Evolutionary conservation across 2,113 vertebrate genomes (phyloP).

Genomic region (Hylia prasina): DNA sequence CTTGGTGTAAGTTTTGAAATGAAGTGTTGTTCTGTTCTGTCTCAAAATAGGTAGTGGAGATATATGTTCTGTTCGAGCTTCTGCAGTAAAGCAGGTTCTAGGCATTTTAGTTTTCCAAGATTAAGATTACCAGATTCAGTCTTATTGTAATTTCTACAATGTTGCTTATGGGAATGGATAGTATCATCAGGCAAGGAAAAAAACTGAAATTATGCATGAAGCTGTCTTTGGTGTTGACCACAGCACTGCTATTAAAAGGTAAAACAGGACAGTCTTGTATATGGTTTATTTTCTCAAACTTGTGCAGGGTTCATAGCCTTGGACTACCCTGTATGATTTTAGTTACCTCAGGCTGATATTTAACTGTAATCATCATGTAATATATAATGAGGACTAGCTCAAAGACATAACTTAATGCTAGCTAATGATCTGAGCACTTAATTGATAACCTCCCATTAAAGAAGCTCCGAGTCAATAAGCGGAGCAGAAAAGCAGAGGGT

Average conservation of each 20-base stretch:
- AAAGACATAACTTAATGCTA: background rate
- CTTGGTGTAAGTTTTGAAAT: background rate
- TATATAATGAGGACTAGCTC: background rate
- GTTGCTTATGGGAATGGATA: background rate
- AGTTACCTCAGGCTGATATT: background rate
- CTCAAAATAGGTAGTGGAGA: background rate
- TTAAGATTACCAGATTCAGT: background rate
- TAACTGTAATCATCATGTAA: background rate
- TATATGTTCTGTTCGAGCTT: background rate
- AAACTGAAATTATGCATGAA: background rate
- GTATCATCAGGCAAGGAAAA: background rate
- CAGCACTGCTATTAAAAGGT: background rate
- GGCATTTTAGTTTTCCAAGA: background rate
- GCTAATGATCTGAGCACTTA: background rate
- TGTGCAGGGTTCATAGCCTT: background rate
- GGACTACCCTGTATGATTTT: background rate
- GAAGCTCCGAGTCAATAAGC: background rate
- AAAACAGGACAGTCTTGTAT: background rate
- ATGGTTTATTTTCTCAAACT: background rate
- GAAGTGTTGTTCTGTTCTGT: background rate
- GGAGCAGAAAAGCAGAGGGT: background rate
- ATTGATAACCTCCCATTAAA: background rate
- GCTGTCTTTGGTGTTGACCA: background rate
- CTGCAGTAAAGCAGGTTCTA: background rate
- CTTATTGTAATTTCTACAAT: background rate